Evolutionary conservation across 2,797 vertebrate genomes (phyloP).

Genomic region (Lagodon rhomboides): DNA sequence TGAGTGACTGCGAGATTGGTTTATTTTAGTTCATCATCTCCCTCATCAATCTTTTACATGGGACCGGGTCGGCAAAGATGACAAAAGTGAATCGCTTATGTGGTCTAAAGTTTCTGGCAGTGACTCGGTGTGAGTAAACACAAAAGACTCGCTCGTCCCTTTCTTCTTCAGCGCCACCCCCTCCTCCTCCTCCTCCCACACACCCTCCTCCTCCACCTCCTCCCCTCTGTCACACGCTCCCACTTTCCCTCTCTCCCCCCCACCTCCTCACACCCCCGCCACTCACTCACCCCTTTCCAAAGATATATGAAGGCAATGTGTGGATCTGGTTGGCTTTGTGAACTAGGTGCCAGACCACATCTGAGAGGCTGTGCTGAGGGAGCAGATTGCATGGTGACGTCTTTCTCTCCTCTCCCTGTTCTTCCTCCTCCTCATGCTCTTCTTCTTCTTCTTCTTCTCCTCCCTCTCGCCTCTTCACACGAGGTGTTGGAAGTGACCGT

Average conservation of each 20-base stretch:
- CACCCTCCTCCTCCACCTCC: background rate
- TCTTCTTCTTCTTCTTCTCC: conserved; percentile 27
- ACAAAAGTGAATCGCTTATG: conserved; percentile 81
- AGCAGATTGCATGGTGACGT: conserved; percentile 84
- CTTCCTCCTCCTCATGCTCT: conserved; percentile 63
- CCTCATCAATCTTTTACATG: conserved; percentile 84
- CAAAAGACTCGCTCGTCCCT: conserved; percentile 73
- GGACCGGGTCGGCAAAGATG: conserved; percentile 83
- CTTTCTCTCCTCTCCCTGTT: conserved; percentile 69
- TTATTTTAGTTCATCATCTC: conserved; percentile 84
- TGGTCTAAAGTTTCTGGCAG: conserved; percentile 83
- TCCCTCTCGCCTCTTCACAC: conserved; percentile 10
- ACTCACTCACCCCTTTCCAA: conserved; percentile 66
- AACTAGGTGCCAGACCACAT: conserved; percentile 95
- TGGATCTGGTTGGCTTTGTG: conserved; percentile 89
- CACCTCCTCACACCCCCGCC: conserved; percentile 32
- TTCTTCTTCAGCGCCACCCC: conserved; percentile 51
- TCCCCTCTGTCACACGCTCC: conserved; percentile 45
- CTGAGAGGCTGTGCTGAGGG: conserved; percentile 88
- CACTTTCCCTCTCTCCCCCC: conserved; percentile 53
- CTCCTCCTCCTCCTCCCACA: background rate
- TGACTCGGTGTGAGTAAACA: conserved; percentile 82
- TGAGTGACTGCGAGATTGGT: conserved; percentile 81
- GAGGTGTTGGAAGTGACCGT: conserved; percentile 58
- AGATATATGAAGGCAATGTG: conserved; percentile 87